These are phyloP conservation scores for Crocodylus rhombifer DNA, from an alignment of 2,797 vertebrate species.

Conservation along the genomic window DNA sequence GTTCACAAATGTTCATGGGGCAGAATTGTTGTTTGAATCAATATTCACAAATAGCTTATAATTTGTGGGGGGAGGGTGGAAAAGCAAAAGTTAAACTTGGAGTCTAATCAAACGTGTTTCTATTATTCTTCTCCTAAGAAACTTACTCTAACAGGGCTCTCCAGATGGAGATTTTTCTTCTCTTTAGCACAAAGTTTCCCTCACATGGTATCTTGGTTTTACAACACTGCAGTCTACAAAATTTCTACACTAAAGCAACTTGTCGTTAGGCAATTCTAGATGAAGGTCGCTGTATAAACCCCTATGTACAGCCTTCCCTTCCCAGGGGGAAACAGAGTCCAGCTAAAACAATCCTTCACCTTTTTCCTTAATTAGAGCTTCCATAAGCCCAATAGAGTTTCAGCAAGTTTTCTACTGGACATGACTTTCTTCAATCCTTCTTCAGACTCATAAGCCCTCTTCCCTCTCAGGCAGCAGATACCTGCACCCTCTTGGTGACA, in stretches of 20 bases:
- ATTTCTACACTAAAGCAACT: accelerated
- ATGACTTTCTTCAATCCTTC: background rate
- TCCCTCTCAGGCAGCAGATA: background rate
- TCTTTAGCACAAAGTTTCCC: accelerated
- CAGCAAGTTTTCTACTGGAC: background rate
- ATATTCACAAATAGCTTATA: background rate
- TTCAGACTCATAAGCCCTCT: background rate
- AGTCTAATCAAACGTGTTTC: background rate
- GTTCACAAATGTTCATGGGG: background rate
- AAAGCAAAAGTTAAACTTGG: accelerated
- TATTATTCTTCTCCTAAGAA: background rate
- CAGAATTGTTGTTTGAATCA: background rate
- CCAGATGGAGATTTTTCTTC: too few relatives aligned
- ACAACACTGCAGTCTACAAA: accelerated
- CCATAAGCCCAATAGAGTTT: background rate
- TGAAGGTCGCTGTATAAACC: background rate
- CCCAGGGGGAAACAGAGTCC: background rate
- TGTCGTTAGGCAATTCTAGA: background rate
- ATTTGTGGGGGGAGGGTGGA: background rate
- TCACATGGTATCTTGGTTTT: background rate
- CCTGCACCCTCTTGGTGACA: too few relatives aligned
- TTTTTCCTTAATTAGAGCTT: background rate
- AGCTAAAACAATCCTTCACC: background rate
- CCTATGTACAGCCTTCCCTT: background rate
- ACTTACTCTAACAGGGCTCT: background rate